Base-by-base conservation (phyloP, 2,797 vertebrate species). In the Perodicticus potto region DNA sequence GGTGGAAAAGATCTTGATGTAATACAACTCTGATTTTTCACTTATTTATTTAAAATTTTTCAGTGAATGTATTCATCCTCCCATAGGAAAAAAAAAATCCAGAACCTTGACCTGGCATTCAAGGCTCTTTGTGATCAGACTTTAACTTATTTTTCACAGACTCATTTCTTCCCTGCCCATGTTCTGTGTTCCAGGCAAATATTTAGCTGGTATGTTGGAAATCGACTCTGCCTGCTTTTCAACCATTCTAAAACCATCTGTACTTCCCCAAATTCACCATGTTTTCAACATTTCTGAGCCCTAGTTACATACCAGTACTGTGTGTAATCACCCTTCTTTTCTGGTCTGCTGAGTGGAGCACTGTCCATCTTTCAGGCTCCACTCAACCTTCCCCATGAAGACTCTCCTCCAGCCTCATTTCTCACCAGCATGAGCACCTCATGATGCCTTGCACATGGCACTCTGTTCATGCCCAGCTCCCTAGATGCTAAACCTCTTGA, bases 31-130 rank as follows among this genome's bases (percentile, higher is more conserved):
- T 73, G 27, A 72, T 43, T 65, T 84, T 63, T 40, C 22, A 80
- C 37, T 90, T 55, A 82, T 82, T 88, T 86, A 82, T 43, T 82
- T 88, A 77, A 96, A 95, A 77, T 63, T 57, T 49, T 81, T 89
- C 87, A 65, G 32, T 67, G 55, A 81, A 84, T 65, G 67, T 55
- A 70, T 10, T 57, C 7, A 59, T 14, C 4, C 20, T 91, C 45
- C 5, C 45, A 32, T 0, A 70, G 67, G 34, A 20, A 11, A 0
- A 3, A 27, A 29, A 43, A 67, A 34, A 11, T 34, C 43, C 32
- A 90, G 32, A 61, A 34, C 32, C 29, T 70, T 72, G 17, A 23
- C 5, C 40, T 59, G 34, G 27, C 59, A 80, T 92, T 90, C 76
- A 57, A 78, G 85, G 45, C 37, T 37, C 65, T 80, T 49, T 55